phyloP scores from a whole-genome alignment of 2,888 invertebrate species.

The Conchocele bisecta region DNA sequence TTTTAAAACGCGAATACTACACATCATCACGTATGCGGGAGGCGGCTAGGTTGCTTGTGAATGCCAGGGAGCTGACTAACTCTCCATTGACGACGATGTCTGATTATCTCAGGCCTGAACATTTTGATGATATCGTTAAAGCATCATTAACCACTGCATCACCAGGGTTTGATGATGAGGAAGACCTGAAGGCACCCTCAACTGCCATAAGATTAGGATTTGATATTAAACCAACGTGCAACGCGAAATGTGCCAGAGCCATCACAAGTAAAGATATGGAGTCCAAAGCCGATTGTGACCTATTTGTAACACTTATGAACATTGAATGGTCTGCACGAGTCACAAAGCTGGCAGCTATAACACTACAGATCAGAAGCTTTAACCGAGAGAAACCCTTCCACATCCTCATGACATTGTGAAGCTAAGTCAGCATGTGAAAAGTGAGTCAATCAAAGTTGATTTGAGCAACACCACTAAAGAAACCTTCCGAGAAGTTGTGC shows the following conservation, averaged over 20 bases:
- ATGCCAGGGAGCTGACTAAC: too few relatives aligned
- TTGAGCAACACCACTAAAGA: background rate
- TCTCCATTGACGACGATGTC: too few relatives aligned
- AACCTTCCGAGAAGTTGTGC: constrained; percentile 15
- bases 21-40: background rate
- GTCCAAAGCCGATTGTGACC: background rate
- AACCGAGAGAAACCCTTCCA: background rate
- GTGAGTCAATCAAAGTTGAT: background rate
- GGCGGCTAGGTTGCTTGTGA: too few relatives aligned
- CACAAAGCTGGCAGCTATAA: constrained; percentile 11
- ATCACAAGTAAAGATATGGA: background rate
- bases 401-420: constrained; percentile 16
- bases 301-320: constrained; percentile 3
- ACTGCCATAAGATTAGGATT: too few relatives aligned
- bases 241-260: background rate
- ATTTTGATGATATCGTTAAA: constrained; percentile 1
- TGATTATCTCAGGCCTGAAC: background rate
- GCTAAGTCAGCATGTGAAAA: constrained; percentile 6
- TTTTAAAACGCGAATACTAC: background rate
- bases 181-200: background rate
- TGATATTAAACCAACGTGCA: too few relatives aligned
- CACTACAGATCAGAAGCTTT: constrained; percentile 6
- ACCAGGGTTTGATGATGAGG: constrained; percentile 1
- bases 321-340: constrained; percentile 36
- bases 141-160: constrained; percentile 9